Evolutionary conservation across 64 coral and sea anemone genomes (phyloP).

Genomic region (Montipora foliosa): DNA sequence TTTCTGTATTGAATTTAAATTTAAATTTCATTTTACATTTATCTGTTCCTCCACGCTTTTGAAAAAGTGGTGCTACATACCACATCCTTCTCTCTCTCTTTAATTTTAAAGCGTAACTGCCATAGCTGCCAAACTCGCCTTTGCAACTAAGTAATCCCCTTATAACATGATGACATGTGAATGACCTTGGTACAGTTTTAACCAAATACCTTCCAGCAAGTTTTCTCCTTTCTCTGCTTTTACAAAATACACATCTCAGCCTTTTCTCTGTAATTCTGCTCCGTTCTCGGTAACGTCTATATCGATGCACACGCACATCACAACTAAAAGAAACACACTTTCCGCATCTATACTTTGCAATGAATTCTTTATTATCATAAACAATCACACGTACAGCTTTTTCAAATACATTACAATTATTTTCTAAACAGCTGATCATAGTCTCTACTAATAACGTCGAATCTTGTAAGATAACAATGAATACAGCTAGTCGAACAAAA

Average conservation of each 20-base stretch:
- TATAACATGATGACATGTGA: slow-evolving; percentile 44
- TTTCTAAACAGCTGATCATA: neutral
- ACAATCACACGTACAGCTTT: slow-evolving; percentile 28
- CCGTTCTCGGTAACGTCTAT: slow-evolving; percentile 48
- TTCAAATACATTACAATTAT: slow-evolving; percentile 31
- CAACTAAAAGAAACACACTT: slow-evolving; percentile 30
- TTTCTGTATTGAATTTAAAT: neutral
- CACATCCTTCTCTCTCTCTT: slow-evolving; percentile 6
- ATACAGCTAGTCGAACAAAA: too few relatives aligned
- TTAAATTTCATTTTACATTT: slow-evolving; percentile 26
- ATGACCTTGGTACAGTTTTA: slow-evolving; percentile 65
- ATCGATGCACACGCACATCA: neutral
- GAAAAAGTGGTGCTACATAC: neutral
- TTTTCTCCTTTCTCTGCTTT: too few relatives aligned
- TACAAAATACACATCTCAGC: neutral
- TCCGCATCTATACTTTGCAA: neutral
- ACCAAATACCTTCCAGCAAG: slow-evolving; percentile 43
- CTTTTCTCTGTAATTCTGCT: slow-evolving; percentile 67
- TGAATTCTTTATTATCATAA: slow-evolving; percentile 29
- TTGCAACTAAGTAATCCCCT: neutral
- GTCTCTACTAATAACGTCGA: neutral
- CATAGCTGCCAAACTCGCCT: neutral
- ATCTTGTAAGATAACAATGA: too few relatives aligned
- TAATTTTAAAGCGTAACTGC: slow-evolving; percentile 20
- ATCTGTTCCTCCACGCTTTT: neutral